Evolutionary conservation across 2,888 invertebrate genomes (phyloP).

Genomic region (Lucinisca nassula): DNA sequence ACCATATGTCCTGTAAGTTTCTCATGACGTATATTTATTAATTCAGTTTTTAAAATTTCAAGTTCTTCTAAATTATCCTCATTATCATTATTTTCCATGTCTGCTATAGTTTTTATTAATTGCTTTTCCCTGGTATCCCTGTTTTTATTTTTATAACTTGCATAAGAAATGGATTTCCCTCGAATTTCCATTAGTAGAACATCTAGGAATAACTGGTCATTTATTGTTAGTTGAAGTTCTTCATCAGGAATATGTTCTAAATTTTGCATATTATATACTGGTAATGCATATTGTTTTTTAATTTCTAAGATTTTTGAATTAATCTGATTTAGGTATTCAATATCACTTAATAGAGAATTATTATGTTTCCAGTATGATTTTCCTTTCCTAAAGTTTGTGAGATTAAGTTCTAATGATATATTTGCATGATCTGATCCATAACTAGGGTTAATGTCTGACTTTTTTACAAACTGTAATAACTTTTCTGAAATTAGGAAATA

Average conservation of each 20-base stretch:
- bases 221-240: slow-evolving; percentile 17
- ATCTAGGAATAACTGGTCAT: slow-evolving; percentile 27
- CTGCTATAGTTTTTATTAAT: neutral
- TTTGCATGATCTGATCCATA: neutral
- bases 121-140: neutral
- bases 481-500: neutral
- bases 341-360: neutral
- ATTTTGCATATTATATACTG: neutral
- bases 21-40: neutral
- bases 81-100: neutral
- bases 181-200: slow-evolving; percentile 30
- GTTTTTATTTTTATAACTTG: slow-evolving; percentile 10
- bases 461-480: neutral
- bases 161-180: slow-evolving; percentile 22
- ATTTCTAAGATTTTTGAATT: slow-evolving; percentile 8
- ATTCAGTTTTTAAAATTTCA: neutral
- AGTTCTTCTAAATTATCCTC: neutral
- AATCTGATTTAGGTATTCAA: neutral
- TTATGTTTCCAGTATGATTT: neutral
- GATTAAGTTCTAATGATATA: neutral
- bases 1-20: slow-evolving; percentile 10
- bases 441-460: neutral
- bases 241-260: neutral
- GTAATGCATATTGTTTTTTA: slow-evolving; percentile 13
- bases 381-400: neutral